These are phyloP conservation scores for Euborellia annulipes DNA, from an alignment of 1,140 invertebrate genomes.

Conservation along the genomic window DNA sequence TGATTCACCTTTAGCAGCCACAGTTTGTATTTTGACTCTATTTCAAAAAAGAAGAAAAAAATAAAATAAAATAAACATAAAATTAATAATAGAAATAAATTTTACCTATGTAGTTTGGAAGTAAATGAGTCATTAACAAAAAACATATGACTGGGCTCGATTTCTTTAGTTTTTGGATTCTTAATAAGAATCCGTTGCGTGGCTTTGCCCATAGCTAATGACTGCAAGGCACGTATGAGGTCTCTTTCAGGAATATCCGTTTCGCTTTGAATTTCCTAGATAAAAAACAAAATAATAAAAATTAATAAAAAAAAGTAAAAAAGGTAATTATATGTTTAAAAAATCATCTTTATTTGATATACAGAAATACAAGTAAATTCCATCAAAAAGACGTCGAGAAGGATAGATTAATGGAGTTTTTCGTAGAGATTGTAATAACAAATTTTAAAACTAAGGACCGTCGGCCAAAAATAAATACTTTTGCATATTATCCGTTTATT, in stretches of 20 bases:
- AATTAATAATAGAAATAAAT: neutral
- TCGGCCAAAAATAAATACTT: too few species aligned
- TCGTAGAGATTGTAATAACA: too few species aligned
- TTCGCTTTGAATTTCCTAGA: constrained; percentile 84
- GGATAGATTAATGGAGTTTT: too few species aligned
- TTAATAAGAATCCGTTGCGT: constrained; percentile 90
- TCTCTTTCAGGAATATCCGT: constrained; percentile 97
- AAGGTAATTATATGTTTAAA: too few species aligned
- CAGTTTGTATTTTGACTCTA: constrained; percentile 84
- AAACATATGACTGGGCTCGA: constrained; percentile 83
- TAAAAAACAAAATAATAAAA: constrained; percentile 13
- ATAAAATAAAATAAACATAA: constrained; percentile 10
- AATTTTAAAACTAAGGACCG: too few species aligned
- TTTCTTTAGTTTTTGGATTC: constrained; percentile 88
- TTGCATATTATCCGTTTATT: too few species aligned
- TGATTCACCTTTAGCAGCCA: constrained; percentile 93
- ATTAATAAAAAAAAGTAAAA: too few species aligned
- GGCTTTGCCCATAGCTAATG: constrained; percentile 95
- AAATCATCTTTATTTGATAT: too few species aligned
- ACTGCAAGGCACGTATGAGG: constrained; percentile 86
- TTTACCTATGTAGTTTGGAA: constrained; percentile 84
- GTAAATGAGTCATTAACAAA: constrained; percentile 95
- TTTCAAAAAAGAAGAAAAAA: constrained; percentile 20
- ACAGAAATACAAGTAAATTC: too few species aligned
- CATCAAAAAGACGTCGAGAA: too few species aligned